A percentile compares a stretch with the other conserved stretches of the same genome.
phyloP scores from a whole-genome alignment of 2,888 invertebrate genomes.

The Cerceris ruficornis region DNA sequence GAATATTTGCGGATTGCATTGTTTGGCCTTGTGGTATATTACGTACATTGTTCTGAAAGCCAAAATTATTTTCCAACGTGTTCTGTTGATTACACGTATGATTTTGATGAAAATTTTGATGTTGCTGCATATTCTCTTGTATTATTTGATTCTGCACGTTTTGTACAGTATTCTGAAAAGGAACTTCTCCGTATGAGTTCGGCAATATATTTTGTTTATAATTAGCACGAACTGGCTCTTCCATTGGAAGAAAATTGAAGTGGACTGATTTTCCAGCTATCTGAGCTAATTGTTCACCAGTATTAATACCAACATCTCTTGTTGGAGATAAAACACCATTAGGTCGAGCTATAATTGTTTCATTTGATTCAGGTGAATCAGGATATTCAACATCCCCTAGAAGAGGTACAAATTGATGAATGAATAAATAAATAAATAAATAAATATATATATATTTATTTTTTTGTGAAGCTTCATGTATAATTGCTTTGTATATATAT shows the following conservation, averaged over 20 bases:
- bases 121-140: constrained; percentile 80
- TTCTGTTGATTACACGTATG: constrained; percentile 53
- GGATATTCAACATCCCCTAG: constrained; percentile 77
- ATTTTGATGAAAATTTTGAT: constrained; percentile 74
- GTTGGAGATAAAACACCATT: constrained; percentile 78
- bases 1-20: constrained; percentile 27
- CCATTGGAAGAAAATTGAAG: constrained; percentile 67
- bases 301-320: constrained; percentile 77
- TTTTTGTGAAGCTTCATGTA: not conserved
- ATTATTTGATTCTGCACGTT: constrained; percentile 81
- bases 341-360: constrained; percentile 78
- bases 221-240: constrained; percentile 67
- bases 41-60: constrained; percentile 50
- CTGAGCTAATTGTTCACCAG: constrained; percentile 68
- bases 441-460: not conserved
- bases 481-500: no score
- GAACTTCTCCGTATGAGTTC: constrained; percentile 72
- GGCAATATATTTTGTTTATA: constrained; percentile 66
- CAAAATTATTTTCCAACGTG: constrained; percentile 43
- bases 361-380: constrained; percentile 80
- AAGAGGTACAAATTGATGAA: constrained; percentile 15
- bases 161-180: constrained; percentile 78
- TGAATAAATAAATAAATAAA: not conserved
- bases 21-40: constrained; percentile 48
- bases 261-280: constrained; percentile 63